A percentile compares a stretch with the other conserved stretches of the same genome.
Conservation (phyloP, 2,797 vertebrate genomes). For the Poecilia wingei region DNA sequence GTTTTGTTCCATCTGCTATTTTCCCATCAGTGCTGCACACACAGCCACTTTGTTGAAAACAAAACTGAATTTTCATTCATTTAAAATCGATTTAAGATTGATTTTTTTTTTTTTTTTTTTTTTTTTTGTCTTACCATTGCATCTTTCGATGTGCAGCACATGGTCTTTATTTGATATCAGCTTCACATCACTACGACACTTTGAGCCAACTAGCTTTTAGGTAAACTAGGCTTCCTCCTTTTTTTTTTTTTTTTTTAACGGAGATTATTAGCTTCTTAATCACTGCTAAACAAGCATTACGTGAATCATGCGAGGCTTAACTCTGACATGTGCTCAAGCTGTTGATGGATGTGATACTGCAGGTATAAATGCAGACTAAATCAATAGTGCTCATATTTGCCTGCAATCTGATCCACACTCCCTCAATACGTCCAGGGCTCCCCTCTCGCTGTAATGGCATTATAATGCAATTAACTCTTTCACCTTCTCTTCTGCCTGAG, state of each 20-base stretch:
- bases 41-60: conserved; percentile 28
- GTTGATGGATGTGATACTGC: conserved; percentile 34
- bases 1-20: conserved; percentile 15
- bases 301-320: conserved; percentile 40
- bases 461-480: conserved; percentile 65
- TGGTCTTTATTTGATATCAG: conserved; percentile 33
- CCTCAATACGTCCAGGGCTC: conserved; percentile 40
- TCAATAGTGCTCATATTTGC: conserved; percentile 71
- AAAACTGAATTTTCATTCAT: conserved; percentile 60
- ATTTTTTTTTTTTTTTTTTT: conserved; percentile 14
- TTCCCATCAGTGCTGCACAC: conserved; percentile 25
- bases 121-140: conserved; percentile 65
- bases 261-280: conserved; percentile 19
- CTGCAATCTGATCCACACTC: conserved; percentile 61
- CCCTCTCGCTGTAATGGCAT: conserved; percentile 48
- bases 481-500: conserved; percentile 32
- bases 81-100: conserved; percentile 63
- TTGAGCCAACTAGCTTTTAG: conserved; percentile 10
- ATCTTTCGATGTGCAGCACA: conserved; percentile 54
- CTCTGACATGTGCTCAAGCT: conserved; percentile 12
- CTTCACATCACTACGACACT: conserved; percentile 40
- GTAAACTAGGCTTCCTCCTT: conserved; percentile 8
- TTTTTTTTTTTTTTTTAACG: not conserved
- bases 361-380: conserved; percentile 64
- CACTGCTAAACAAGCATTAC: conserved; percentile 25